A percentile compares a stretch with the other conserved stretches of the same genome.
These are phyloP conservation scores for Nettapus auritus DNA, from an alignment of 2,113 vertebrate genomes.

Conservation along the genomic window DNA sequence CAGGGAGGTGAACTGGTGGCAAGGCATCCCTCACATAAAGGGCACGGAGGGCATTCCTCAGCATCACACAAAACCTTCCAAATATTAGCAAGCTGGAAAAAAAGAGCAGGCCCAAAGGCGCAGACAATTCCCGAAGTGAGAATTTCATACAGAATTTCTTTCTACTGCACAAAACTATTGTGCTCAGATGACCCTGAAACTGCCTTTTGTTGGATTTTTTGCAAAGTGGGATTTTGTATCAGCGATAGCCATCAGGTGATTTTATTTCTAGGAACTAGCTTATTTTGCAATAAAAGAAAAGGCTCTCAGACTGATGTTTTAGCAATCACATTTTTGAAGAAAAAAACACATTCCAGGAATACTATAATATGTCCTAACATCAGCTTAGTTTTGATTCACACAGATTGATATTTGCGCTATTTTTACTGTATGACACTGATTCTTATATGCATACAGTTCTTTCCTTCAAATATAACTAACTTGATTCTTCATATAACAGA, in stretches of 20 bases:
- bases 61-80: not conserved
- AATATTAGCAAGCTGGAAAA: not conserved
- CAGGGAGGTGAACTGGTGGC: not conserved
- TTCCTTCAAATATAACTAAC: conserved; percentile 24
- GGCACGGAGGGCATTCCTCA: not conserved
- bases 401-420: not conserved
- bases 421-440: not conserved
- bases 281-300: not conserved
- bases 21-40: not conserved
- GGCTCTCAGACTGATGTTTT: not conserved
- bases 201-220: conserved; percentile 30
- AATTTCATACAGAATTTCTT: not conserved
- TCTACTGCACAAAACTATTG: not conserved
- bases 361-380: not conserved
- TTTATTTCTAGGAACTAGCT: conserved; percentile 30
- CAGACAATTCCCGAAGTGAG: not conserved
- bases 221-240: not conserved
- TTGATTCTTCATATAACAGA: not conserved
- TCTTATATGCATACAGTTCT: not conserved
- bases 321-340: not conserved
- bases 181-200: conserved; percentile 17
- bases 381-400: not conserved
- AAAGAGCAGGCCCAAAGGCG: too few species aligned
- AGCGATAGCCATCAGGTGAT: not conserved
- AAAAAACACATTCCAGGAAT: not conserved